Conservation (phyloP, 2,888 invertebrate genomes). For the Chrysomela aeneicollis region DNA sequence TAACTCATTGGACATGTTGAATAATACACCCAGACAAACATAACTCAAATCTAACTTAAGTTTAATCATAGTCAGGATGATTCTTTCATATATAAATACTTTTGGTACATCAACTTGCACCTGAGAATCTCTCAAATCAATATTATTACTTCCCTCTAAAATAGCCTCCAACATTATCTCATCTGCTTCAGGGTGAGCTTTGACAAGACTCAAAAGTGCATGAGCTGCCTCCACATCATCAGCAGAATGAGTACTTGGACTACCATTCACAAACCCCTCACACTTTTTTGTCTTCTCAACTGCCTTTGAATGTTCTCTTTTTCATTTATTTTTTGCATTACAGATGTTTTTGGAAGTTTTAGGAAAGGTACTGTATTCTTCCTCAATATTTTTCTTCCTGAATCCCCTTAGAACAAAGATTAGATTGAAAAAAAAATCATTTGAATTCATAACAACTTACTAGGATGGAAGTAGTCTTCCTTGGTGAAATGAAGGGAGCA, state of each 20-base stretch:
- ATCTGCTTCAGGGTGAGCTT: slow-evolving; percentile 5
- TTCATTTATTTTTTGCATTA: not conserved
- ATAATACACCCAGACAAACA: slow-evolving; percentile 9
- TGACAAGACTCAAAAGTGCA: not conserved
- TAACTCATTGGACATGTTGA: slow-evolving; percentile 9
- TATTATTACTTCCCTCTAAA: slow-evolving; percentile 10
- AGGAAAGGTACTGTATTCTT: not conserved
- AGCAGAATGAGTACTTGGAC: slow-evolving; percentile 10
- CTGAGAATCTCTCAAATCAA: not conserved
- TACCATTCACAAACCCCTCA: not conserved
- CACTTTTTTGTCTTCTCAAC: slow-evolving; percentile 5
- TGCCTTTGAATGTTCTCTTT: slow-evolving; percentile 1
- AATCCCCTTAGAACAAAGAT: not conserved
- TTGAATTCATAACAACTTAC: too few species aligned
- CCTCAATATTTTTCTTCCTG: not conserved
- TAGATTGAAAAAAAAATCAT: too few species aligned
- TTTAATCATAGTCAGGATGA: slow-evolving; percentile 7
- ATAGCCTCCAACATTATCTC: not conserved
- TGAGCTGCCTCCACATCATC: slow-evolving; percentile 8
- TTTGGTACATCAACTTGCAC: slow-evolving; percentile 9
- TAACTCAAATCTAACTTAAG: slow-evolving; percentile 7
- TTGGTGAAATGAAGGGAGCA: not conserved
- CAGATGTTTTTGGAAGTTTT: not conserved
- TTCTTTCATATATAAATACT: slow-evolving; percentile 11
- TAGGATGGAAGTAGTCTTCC: not conserved